Base-by-base conservation (phyloP, 2,797 vertebrate species). In the Semaprochilodus insignis region DNA sequence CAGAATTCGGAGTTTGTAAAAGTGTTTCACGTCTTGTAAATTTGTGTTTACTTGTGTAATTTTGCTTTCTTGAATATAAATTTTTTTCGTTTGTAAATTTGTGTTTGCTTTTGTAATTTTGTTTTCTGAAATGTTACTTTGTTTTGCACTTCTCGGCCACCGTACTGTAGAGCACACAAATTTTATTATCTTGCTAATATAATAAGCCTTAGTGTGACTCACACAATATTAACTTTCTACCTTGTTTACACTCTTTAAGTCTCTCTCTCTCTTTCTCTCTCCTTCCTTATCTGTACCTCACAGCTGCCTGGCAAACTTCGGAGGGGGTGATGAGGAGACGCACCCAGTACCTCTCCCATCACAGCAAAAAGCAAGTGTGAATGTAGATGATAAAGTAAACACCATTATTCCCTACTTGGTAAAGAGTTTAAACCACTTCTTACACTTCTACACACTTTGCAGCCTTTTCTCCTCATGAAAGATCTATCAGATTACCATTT, bases 291-390 rank as follows among this genome's bases (percentile, higher is more conserved):
- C 88, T 82, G 59, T 67, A 59, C 67, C 73, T 63, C 48, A 65
- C 88, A 90, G 85, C 75, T 83, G 87, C 54, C 40, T 70, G 83
- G 77, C 78, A 85, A 85, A 83, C 85, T 82, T 80, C 75, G 36
- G 74, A 75, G 78, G 72, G 36, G 65, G 70, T 36, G 71, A 48
- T 71, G n/a, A 55, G 59, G 74, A 54, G 80, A 55, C 25, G 57
- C 69, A 62, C 36, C 79, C 79, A 63, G 34, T 80, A 79, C 6
- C 62, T 27, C 34, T 74, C 63, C 21, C 36, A 34, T 21, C 69
- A 73, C 44, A 73, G 74, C 69, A 54, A 78, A 25, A 51, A 52
- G 69, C 21, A 52, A 40, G 74, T 74, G 75, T 72, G 59, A 82
- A 80, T 66, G 73, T 71, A 74, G 52, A 44, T 60, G 14, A 75